These are phyloP conservation scores for Euplagia quadripunctaria DNA, from an alignment of 2,888 invertebrate species.

Conservation along the genomic window DNA sequence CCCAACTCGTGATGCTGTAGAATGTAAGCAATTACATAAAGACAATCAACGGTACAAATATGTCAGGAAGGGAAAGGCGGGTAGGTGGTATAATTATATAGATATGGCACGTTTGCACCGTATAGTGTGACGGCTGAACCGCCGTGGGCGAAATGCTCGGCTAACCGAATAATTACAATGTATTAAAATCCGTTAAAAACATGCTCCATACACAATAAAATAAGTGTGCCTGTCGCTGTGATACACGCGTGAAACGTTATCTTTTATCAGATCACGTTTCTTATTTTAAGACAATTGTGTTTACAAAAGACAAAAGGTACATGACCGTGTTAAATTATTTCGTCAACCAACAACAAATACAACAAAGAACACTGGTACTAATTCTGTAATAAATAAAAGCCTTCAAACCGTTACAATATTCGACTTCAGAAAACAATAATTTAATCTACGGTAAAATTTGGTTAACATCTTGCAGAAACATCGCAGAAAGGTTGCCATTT, in stretches of 20 bases:
- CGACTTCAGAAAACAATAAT: background rate
- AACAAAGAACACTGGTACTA: background rate
- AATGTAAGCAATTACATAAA: constrained; percentile 80
- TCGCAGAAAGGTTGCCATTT: constrained; percentile 36
- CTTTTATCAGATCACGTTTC: constrained; percentile 35
- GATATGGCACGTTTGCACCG: constrained; percentile 72
- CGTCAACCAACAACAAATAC: constrained; percentile 3
- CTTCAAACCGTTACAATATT: background rate
- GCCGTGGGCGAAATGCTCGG: constrained; percentile 55
- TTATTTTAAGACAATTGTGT: constrained; percentile 15
- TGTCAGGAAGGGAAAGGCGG: constrained; percentile 77
- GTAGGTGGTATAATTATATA: constrained; percentile 81
- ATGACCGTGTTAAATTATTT: constrained; percentile 19
- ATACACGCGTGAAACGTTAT: constrained; percentile 25
- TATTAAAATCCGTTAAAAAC: constrained; percentile 46
- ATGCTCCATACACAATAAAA: constrained; percentile 35
- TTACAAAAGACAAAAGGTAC: constrained; percentile 7
- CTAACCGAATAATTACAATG: constrained; percentile 47
- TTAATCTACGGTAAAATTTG: background rate
- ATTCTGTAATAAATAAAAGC: background rate
- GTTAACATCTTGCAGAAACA: constrained; percentile 26
- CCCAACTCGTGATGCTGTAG: constrained; percentile 66
- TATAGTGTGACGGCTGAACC: constrained; percentile 56
- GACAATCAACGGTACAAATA: constrained; percentile 81
- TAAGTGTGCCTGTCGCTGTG: constrained; percentile 21